phyloP scores from a whole-genome alignment of 2,113 vertebrate species.

The Nothobranchius furzeri region DNA sequence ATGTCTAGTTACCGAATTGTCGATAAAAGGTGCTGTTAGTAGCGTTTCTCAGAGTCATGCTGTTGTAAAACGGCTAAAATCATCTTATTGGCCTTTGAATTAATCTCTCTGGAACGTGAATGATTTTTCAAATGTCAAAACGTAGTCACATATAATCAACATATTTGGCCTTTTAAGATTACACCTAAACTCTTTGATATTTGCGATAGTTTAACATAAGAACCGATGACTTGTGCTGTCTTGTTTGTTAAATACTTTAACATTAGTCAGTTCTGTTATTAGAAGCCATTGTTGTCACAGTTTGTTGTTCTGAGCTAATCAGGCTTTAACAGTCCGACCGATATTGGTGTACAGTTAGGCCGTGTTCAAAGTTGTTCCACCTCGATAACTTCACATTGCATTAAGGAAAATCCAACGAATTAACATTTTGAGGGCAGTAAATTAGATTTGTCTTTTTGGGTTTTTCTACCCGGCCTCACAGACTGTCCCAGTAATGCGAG shows the following conservation, averaged over 20 bases:
- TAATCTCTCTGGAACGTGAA: background rate
- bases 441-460: background rate
- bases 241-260: conserved; percentile 45
- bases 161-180: accelerated
- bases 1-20: background rate
- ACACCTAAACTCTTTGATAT: background rate
- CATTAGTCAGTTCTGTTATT: background rate
- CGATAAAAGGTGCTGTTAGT: background rate
- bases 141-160: background rate
- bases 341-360: conserved; percentile 13
- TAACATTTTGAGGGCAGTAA: background rate
- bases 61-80: background rate
- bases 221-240: conserved; percentile 40
- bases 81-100: background rate
- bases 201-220: background rate
- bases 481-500: conserved; percentile 22
- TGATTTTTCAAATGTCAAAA: background rate
- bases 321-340: no score
- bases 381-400: background rate
- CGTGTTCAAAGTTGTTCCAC: background rate
- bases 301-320: background rate
- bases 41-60: conserved; percentile 45
- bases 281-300: background rate
- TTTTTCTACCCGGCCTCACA: conserved; percentile 37
- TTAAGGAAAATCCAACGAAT: background rate